A percentile compares a stretch with the other conserved stretches of the same genome.
Evolutionary conservation across 2,888 invertebrate species (phyloP).

Genomic region (Onchidella celtica): DNA sequence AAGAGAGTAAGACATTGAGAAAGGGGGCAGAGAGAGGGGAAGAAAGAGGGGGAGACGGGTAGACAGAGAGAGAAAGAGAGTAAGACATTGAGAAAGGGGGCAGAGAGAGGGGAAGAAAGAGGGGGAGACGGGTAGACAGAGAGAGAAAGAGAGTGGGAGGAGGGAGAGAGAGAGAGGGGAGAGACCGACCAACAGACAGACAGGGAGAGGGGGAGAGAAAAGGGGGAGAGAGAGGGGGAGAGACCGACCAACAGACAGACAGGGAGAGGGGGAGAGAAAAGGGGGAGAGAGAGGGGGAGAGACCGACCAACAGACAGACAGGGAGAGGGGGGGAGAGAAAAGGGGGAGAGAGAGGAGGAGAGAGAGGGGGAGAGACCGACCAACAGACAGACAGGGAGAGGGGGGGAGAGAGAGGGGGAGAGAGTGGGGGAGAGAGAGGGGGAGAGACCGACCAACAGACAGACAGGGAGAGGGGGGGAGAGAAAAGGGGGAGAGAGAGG

Average conservation of each 20-base stretch:
- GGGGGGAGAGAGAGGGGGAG: not conserved
- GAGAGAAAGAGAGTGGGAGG: not conserved
- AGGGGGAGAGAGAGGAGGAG: not conserved
- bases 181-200: not conserved
- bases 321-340: not conserved
- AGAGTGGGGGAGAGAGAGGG: not conserved
- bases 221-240: too few species aligned
- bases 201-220: not conserved
- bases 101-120: not conserved
- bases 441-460: not conserved
- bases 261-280: too few species aligned
- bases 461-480: not conserved
- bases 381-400: not conserved
- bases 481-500: constrained; percentile 7
- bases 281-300: not conserved
- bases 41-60: too few species aligned
- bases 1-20: too few species aligned
- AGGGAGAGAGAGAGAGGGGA: not conserved
- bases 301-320: not conserved
- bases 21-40: too few species aligned
- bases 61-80: too few species aligned
- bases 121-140: too few species aligned
- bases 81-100: not conserved
- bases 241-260: too few species aligned
- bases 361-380: not conserved